These are phyloP conservation scores for Phodopus roborovskii DNA, from an alignment of 2,113 vertebrate species.

Conservation along the genomic window DNA sequence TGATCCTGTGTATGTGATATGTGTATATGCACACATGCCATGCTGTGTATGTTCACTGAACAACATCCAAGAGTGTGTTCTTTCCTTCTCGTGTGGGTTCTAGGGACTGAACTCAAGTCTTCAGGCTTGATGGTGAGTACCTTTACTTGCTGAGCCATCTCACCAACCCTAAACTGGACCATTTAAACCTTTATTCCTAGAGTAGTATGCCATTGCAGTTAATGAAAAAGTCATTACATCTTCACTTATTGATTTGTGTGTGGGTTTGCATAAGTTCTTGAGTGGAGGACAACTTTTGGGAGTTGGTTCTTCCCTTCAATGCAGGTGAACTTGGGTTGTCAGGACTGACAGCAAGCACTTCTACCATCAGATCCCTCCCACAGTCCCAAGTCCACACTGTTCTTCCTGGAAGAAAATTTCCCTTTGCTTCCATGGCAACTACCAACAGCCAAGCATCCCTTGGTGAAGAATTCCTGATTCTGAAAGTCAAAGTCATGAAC, in stretches of 20 bases:
- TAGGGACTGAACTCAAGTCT: not conserved
- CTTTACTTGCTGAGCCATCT: too few relatives aligned
- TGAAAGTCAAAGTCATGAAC: slow-evolving; percentile 35
- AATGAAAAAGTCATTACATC: not conserved
- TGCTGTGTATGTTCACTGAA: not conserved
- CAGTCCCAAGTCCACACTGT: not conserved
- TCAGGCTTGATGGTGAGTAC: not conserved
- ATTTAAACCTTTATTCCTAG: not conserved
- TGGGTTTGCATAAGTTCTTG: not conserved
- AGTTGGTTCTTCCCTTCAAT: not conserved
- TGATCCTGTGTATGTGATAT: too few relatives aligned
- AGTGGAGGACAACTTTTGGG: not conserved
- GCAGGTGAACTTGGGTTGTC: not conserved
- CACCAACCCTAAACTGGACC: too few relatives aligned
- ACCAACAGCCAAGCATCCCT: not conserved
- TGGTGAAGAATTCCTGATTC: slow-evolving; percentile 17
- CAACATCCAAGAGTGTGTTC: not conserved
- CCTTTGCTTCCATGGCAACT: not conserved
- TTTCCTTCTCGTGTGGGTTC: not conserved
- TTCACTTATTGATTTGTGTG: not conserved
- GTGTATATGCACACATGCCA: not conserved
- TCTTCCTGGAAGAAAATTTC: not conserved
- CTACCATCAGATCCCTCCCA: not conserved
- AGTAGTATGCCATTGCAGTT: not conserved
- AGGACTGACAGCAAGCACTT: not conserved